Evolutionary conservation across 1,140 invertebrate species (phyloP), one percentile per base, ranked within the genome.

Genomic region (Patella vulgata): DNA sequence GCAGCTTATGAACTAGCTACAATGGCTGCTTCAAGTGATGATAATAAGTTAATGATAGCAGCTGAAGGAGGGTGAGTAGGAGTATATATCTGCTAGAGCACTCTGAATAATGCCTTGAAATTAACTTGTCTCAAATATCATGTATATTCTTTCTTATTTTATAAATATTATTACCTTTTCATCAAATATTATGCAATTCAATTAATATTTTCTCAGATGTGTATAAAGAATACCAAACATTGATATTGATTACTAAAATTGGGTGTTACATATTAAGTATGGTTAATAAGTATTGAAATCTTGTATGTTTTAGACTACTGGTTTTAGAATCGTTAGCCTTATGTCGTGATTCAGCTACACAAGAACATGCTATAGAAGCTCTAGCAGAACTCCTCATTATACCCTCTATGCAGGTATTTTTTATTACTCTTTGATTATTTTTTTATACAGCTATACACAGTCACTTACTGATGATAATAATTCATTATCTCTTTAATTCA

Each of bases 21-120:
- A 9, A 75, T 82, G 76, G 79, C 80, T 21, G 76, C 80, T n/a
- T 74, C 79, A 5, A 69, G 72, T 43, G 79, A 82, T 62, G 80
- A 82, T 62, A 82, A 82, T 64, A 82, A 82, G 51, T 81, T 81
- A 56, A 59, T 73, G n/a, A 82, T 82, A 58, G 80, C 80, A 9
- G 79, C 80, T 14, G 79, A 81, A 57, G 78, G 76, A 55, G 80
- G 80, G 78, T 81, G 56, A 43, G 77, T 56, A 11, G 28, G 12
- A 27, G 3, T 23, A 27, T 23, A 11, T 47, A 17, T 25, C 17
- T 30, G n/a, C 21, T 36, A 19, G 17, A 4, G 9, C 28, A 27
- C 14, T 21, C 9, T 8, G 8, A 47, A 21, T 9, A 14, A 14
- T 4, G 19, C 27, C 27, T 1, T 48, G 19, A n/a, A 48, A 21